Evolutionary conservation across 1,140 invertebrate species (phyloP).

Genomic region (Venturia canescens): DNA sequence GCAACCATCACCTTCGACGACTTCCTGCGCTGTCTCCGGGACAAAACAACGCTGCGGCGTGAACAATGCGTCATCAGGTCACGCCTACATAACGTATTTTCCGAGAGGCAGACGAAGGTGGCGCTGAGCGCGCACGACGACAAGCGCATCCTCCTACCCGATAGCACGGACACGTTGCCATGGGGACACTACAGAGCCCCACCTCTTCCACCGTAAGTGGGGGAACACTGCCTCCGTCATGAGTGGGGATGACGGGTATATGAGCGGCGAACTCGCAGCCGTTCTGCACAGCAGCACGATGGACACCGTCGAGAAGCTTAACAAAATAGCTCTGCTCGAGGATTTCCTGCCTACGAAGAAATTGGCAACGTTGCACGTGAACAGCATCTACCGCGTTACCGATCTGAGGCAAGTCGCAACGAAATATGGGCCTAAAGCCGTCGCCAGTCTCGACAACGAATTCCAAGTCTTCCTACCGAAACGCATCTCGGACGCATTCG

Average conservation of each 20-base stretch:
- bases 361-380: neutral
- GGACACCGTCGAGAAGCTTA: neutral
- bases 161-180: neutral
- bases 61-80: conserved; percentile 23
- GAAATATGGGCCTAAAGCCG: neutral
- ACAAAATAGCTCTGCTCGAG: conserved; percentile 5
- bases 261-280: neutral
- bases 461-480: conserved; percentile 8
- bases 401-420: conserved; percentile 1
- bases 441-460: neutral
- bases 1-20: conserved; percentile 37
- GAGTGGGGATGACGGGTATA: neutral
- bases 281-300: neutral
- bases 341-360: conserved; percentile 13
- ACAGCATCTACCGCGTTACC: neutral
- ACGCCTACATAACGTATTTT: conserved; percentile 21
- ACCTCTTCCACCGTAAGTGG: neutral
- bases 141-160: conserved; percentile 16
- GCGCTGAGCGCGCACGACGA: conserved; percentile 36
- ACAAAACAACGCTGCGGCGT: neutral
- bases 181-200: conserved; percentile 19
- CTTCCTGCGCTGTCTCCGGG: conserved; percentile 12
- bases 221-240: neutral
- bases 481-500: conserved; percentile 11
- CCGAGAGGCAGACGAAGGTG: conserved; percentile 35